Evolutionary conservation across 2,888 invertebrate species (phyloP), one percentile per base, ranked within the genome.

Genomic region (Acleris literana): DNA sequence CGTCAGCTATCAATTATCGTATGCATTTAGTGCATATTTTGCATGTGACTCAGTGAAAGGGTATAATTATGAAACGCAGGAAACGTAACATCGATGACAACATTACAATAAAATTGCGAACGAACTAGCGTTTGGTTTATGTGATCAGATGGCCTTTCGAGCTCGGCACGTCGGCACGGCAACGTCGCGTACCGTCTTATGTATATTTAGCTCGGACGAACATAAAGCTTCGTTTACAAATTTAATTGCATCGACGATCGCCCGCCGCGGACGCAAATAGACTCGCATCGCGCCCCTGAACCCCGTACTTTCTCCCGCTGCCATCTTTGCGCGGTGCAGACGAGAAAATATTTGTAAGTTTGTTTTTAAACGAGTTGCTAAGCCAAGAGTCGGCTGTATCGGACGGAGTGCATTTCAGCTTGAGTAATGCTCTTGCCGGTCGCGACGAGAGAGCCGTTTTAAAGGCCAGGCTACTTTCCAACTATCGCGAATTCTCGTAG

Each of bases 201-300:
- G 33, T 33, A 33, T 86, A 87, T 90, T 88, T 90, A 90, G 86
- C 84, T 76, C 73, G 71, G 72, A 46, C 58, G 82, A 82, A 84
- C 87, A 87, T 89, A 90, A 87, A 88, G 86, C 87, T 88, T 82
- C 84, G 87, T 85, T 88, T 86, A 88, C 91, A 88, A 86, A 86
- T 90, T 90, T 92, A 91, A 92, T 91, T 90, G 91, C 92, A 90
- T 86, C 87, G 88, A 77, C 87, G 88, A 90, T 90, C 91, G 91
- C 86, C 87, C 84, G 91, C 87, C 85, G 81, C 80, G 88, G 85
- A 83, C 89, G 84, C 75, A 92, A 92, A 92, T 92, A 92, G 86
- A 87, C 78, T 77, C 82, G 76, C 78, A 62, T 61, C 78, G 80
- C 86, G 92, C 84, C 92, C 92, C 88, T 92, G 92, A 92, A 92